Conservation (phyloP, 2,113 vertebrate species). For the Clupea harengus region DNA sequence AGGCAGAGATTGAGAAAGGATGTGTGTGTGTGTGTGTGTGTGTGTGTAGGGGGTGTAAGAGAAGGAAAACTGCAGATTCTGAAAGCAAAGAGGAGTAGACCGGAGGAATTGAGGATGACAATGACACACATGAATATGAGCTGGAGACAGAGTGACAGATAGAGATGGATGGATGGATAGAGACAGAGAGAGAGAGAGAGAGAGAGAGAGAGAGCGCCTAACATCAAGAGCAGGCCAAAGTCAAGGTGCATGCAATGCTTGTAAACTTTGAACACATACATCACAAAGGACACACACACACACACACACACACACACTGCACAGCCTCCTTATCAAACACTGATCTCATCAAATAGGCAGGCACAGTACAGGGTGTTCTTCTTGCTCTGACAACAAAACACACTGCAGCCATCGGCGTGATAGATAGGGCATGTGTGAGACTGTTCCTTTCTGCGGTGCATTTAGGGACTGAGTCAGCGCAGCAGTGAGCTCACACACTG, state of each 20-base stretch:
- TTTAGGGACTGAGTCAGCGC: neutral
- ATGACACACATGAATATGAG: too few species aligned
- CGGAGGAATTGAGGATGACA: too few species aligned
- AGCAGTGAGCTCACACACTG: neutral
- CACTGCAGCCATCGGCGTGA: neutral
- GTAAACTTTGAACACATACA: neutral
- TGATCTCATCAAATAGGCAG: neutral
- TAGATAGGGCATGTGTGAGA: neutral
- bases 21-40: neutral
- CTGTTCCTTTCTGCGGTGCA: neutral
- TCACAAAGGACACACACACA: neutral
- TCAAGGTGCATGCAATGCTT: neutral
- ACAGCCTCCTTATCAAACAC: neutral
- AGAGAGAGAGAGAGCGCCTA: neutral
- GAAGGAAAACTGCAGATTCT: too few species aligned
- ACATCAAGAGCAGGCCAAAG: neutral
- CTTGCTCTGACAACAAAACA: neutral
- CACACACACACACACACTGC: neutral
- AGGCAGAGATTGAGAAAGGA: neutral
- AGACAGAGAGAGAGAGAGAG: too few species aligned
- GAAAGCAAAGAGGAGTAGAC: too few species aligned
- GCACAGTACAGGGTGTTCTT: neutral
- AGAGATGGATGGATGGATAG: too few species aligned
- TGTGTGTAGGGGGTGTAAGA: too few species aligned
- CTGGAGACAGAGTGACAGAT: too few species aligned